Conservation (phyloP, 2,888 invertebrate species). For the Noctua janthe region DNA sequence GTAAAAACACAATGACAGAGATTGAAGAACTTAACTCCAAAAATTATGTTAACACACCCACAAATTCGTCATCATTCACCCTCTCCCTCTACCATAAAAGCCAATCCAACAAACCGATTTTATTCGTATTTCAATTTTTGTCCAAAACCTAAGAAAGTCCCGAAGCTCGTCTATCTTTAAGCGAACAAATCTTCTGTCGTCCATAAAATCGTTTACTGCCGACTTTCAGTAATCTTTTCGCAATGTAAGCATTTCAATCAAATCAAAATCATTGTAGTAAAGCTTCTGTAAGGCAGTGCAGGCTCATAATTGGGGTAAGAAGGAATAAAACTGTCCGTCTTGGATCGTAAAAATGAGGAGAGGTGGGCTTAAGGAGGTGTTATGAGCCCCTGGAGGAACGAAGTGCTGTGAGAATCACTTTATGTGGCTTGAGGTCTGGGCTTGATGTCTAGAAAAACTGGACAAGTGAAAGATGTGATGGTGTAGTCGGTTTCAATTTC, state of each 20-base stretch:
- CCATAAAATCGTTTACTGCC: constrained; percentile 68
- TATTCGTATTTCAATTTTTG: constrained; percentile 62
- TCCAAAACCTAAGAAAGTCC: constrained; percentile 38
- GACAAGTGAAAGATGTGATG: constrained; percentile 5
- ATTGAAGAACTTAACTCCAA: neutral
- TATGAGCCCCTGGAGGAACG: constrained; percentile 53
- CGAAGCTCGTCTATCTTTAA: constrained; percentile 49
- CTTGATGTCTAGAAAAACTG: constrained; percentile 32
- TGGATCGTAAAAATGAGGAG: constrained; percentile 69
- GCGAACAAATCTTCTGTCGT: constrained; percentile 65
- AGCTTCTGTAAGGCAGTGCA: constrained; percentile 65
- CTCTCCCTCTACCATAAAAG: constrained; percentile 43
- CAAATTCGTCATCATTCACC: constrained; percentile 4
- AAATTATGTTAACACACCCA: constrained; percentile 36
- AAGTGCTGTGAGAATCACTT: constrained; percentile 62
- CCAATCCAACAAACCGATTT: constrained; percentile 46
- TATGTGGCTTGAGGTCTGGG: constrained; percentile 46
- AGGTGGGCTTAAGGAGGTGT: constrained; percentile 65
- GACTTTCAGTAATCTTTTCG: constrained; percentile 66
- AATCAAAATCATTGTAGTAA: constrained; percentile 72
- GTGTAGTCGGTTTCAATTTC: neutral
- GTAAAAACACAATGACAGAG: neutral
- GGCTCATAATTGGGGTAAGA: constrained; percentile 72
- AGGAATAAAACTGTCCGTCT: constrained; percentile 69
- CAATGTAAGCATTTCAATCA: constrained; percentile 74